Evolutionary conservation across 2,888 invertebrate genomes (phyloP).

Genomic region (Andrena fulva): DNA sequence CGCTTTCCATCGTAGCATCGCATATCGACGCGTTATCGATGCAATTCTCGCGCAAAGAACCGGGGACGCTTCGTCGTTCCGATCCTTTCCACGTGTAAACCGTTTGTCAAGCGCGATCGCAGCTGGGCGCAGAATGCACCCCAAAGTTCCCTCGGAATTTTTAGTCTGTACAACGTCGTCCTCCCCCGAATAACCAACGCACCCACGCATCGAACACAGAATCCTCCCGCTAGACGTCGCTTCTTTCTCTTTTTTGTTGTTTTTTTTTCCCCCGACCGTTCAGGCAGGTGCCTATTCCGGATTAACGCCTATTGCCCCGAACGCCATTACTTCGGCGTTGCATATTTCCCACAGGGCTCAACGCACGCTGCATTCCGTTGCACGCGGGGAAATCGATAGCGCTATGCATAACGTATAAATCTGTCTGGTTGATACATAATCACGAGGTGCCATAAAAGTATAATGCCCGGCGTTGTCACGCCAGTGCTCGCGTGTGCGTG

Average conservation of each 20-base stretch:
- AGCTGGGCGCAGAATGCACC: constrained; percentile 45
- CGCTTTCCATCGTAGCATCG: constrained; percentile 47
- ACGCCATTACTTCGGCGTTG: constrained; percentile 75
- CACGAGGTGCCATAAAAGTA: constrained; percentile 71
- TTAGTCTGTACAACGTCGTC: too few species aligned
- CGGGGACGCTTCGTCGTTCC: constrained; percentile 43
- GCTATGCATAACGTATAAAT: constrained; percentile 74
- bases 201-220: not conserved
- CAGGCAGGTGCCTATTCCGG: constrained; percentile 60
- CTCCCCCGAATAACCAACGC: not conserved
- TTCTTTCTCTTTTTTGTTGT: constrained; percentile 3
- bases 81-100: constrained; percentile 54
- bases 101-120: constrained; percentile 57
- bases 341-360: constrained; percentile 77
- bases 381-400: constrained; percentile 73
- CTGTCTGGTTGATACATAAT: constrained; percentile 74
- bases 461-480: constrained; percentile 61
- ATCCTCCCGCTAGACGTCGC: not conserved
- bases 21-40: constrained; percentile 62
- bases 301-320: constrained; percentile 68
- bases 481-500: not conserved
- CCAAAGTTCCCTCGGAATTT: too few species aligned
- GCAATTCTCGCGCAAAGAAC: constrained; percentile 58
- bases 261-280: constrained; percentile 8
- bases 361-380: constrained; percentile 64